Percentiles rank a stretch among this genome's conserved stretches.
phyloP scores from a whole-genome alignment of 1,140 invertebrate genomes.

The Calycopis cecrops region DNA sequence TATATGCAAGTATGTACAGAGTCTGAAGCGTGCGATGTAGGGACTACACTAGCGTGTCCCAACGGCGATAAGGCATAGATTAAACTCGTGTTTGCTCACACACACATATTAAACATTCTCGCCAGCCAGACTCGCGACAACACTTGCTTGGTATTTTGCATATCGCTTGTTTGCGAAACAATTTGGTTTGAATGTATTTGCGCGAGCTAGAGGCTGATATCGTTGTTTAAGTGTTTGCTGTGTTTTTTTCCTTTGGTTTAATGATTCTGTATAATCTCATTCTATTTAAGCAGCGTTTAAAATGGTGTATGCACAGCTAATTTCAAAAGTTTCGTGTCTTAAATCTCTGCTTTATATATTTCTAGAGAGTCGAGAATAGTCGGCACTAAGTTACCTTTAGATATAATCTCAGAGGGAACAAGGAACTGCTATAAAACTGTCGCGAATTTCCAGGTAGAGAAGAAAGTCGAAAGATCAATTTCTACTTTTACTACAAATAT shows the following conservation, averaged over 20 bases:
- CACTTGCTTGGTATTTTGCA: conserved; percentile 53
- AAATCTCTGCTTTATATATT: too few species aligned
- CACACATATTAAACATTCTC: conserved; percentile 64
- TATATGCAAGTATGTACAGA: conserved; percentile 15
- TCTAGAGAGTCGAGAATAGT: too few species aligned
- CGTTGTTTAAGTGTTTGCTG: conserved; percentile 23
- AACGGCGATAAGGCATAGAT: conserved; percentile 60
- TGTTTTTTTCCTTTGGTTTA: conserved; percentile 8
- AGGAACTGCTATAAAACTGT: too few species aligned
- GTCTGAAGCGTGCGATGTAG: conserved; percentile 21
- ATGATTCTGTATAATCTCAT: neutral
- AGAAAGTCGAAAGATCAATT: too few species aligned
- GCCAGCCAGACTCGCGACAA: conserved; percentile 51
- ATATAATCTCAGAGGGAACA: too few species aligned
- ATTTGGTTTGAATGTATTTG: conserved; percentile 49
- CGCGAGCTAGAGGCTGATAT: conserved; percentile 24
- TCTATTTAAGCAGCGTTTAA: neutral
- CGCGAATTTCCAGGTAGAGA: too few species aligned
- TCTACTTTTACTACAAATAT: too few species aligned
- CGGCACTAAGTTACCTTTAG: too few species aligned
- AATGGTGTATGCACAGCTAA: too few species aligned
- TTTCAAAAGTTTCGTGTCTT: too few species aligned
- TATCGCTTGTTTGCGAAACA: conserved; percentile 58
- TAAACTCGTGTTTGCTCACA: conserved; percentile 62
- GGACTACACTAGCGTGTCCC: conserved; percentile 31